Percentiles rank a stretch among this genome's conserved stretches.
Evolutionary conservation across 2,888 invertebrate species (phyloP).

Genomic region (Agapostemon virescens): DNA sequence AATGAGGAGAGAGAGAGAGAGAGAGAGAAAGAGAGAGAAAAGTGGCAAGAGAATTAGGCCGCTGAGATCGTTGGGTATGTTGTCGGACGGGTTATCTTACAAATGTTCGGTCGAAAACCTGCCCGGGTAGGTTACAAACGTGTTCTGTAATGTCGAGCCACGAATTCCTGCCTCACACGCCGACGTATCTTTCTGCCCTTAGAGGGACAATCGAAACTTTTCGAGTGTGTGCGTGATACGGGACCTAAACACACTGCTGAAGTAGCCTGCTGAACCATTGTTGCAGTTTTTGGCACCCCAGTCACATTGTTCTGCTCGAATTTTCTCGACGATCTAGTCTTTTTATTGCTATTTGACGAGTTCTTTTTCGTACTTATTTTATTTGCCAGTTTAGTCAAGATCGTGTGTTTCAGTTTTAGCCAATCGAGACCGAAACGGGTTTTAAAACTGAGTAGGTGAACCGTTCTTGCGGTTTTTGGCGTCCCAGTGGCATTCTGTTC

Average conservation of each 20-base stretch:
- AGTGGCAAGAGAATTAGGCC: constrained; percentile 66
- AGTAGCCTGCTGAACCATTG: background rate
- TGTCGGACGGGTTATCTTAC: constrained; percentile 71
- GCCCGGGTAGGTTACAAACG: constrained; percentile 69
- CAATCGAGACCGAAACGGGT: too few species aligned
- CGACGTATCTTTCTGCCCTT: constrained; percentile 45
- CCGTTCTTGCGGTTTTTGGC: too few species aligned
- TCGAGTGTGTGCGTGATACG: background rate
- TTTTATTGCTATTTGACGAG: background rate
- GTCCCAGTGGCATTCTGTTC: too few species aligned
- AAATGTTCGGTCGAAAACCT: constrained; percentile 70
- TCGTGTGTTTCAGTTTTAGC: too few species aligned
- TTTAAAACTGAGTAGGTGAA: too few species aligned
- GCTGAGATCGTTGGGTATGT: constrained; percentile 67
- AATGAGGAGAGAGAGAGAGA: background rate
- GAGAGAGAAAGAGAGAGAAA: constrained; percentile 32
- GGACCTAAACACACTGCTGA: background rate
- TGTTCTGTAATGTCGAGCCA: constrained; percentile 68
- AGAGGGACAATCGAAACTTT: constrained; percentile 51
- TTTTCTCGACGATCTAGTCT: background rate
- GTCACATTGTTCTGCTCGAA: background rate
- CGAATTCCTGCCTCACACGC: constrained; percentile 69
- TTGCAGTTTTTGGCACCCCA: background rate
- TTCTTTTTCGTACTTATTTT: background rate
- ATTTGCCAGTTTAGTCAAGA: too few species aligned